Conservation (phyloP, 2,113 vertebrate species). For the Prinia subflava region DNA sequence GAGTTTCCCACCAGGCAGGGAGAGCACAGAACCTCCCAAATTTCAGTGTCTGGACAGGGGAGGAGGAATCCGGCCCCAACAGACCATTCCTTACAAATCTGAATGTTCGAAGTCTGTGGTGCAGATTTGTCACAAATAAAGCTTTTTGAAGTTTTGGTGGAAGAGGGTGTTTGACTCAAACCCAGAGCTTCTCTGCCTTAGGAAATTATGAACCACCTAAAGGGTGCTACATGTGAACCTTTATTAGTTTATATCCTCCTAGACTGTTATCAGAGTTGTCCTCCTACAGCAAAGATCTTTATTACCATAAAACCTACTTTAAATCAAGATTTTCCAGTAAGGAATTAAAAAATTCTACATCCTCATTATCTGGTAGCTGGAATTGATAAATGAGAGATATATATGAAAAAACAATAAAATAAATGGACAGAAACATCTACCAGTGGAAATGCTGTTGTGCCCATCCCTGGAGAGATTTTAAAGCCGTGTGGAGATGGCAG, state of each 20-base stretch:
- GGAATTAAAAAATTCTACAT: neutral
- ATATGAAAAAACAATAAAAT: neutral
- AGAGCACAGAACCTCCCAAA: fast-evolving
- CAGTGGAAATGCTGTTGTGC: neutral
- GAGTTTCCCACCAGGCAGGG: neutral
- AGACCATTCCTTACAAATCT: neutral
- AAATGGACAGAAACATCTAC: neutral
- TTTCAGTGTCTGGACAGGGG: neutral
- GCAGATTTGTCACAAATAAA: neutral
- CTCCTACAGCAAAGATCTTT: neutral
- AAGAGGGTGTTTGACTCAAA: neutral
- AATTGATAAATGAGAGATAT: neutral
- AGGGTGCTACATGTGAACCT: neutral
- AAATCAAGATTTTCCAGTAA: neutral
- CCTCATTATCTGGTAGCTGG: neutral
- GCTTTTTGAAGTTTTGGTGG: neutral
- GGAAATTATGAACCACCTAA: neutral
- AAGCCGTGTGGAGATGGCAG: neutral
- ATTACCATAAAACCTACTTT: neutral
- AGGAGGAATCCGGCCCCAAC: neutral
- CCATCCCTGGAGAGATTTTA: neutral
- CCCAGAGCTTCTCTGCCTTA: neutral
- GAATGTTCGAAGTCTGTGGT: too few relatives aligned
- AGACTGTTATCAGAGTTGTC: neutral
- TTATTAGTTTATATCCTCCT: neutral